A percentile compares a stretch with the other conserved stretches of the same genome.
Evolutionary conservation across 2,888 invertebrate genomes (phyloP).

Genomic region (Drosophila pseudotalamancana): DNA sequence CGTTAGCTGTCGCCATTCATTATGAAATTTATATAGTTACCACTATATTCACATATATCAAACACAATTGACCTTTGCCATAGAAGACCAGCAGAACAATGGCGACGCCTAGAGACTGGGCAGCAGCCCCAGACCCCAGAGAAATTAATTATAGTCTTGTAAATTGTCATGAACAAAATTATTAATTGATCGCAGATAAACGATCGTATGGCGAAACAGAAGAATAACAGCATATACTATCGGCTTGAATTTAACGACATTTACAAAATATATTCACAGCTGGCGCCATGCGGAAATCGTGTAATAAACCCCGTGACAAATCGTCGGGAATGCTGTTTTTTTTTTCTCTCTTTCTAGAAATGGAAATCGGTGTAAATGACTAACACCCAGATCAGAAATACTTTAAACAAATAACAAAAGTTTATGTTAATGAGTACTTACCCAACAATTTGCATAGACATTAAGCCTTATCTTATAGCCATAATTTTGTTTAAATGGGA

Average conservation of each 20-base stretch:
- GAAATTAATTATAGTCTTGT: constrained; percentile 68
- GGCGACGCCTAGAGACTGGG: constrained; percentile 31
- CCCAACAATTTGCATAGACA: too few relatives aligned
- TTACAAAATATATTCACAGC: constrained; percentile 34
- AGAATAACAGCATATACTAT: constrained; percentile 30
- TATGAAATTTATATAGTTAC: constrained; percentile 22
- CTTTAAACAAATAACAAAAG: too few relatives aligned
- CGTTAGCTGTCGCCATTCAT: constrained; percentile 17
- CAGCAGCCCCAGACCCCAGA: constrained; percentile 20
- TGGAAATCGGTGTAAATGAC: too few relatives aligned
- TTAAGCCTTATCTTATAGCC: too few relatives aligned
- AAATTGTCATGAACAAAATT: constrained; percentile 69
- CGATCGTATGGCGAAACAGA: constrained; percentile 24
- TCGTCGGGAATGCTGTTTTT: neutral
- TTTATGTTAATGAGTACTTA: too few relatives aligned
- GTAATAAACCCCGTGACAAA: neutral
- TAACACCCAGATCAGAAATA: too few relatives aligned
- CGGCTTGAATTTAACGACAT: constrained; percentile 49
- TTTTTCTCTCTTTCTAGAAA: too few relatives aligned
- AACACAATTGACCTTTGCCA: constrained; percentile 66
- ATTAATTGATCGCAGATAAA: constrained; percentile 68
- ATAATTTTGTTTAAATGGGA: too few relatives aligned
- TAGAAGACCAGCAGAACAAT: constrained; percentile 38
- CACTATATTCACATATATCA: constrained; percentile 33
- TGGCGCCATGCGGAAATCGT: constrained; percentile 39